These are phyloP conservation scores for Diogma glabrata DNA, from an alignment of 2,888 invertebrate genomes.

Conservation along the genomic window DNA sequence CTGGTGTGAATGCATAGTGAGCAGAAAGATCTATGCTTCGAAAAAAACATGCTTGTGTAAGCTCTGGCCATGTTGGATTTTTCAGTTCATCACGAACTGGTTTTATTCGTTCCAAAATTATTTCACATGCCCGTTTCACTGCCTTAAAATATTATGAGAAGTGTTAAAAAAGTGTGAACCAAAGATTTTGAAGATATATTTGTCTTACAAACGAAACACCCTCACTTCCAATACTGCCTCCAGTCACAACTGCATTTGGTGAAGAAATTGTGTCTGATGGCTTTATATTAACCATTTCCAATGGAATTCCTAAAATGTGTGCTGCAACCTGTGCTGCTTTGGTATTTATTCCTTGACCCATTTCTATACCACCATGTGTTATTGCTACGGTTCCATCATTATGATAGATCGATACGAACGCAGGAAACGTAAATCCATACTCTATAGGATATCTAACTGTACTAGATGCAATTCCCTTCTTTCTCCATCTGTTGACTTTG, in stretches of 20 bases:
- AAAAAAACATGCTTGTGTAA: slow-evolving; percentile 42
- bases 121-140: slow-evolving; percentile 51
- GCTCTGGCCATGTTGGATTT: slow-evolving; percentile 44
- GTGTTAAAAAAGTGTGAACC: slow-evolving; percentile 16
- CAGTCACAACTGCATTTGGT: slow-evolving; percentile 56
- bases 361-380: slow-evolving; percentile 61
- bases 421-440: slow-evolving; percentile 44
- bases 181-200: neutral
- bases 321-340: slow-evolving; percentile 67
- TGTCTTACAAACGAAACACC: slow-evolving; percentile 41
- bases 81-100: slow-evolving; percentile 43
- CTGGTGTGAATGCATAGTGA: slow-evolving; percentile 43
- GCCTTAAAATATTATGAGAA: slow-evolving; percentile 35
- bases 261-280: slow-evolving; percentile 51
- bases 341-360: slow-evolving; percentile 71
- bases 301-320: slow-evolving; percentile 53
- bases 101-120: slow-evolving; percentile 45
- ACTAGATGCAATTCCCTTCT: slow-evolving; percentile 60
- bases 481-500: slow-evolving; percentile 67
- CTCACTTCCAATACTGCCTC: slow-evolving; percentile 63
- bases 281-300: slow-evolving; percentile 53
- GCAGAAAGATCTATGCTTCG: slow-evolving; percentile 48
- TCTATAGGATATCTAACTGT: slow-evolving; percentile 55
- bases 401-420: slow-evolving; percentile 54
- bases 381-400: slow-evolving; percentile 60